Evolutionary conservation across 1,140 invertebrate species (phyloP).

Genomic region (Drosophila fuyamai): DNA sequence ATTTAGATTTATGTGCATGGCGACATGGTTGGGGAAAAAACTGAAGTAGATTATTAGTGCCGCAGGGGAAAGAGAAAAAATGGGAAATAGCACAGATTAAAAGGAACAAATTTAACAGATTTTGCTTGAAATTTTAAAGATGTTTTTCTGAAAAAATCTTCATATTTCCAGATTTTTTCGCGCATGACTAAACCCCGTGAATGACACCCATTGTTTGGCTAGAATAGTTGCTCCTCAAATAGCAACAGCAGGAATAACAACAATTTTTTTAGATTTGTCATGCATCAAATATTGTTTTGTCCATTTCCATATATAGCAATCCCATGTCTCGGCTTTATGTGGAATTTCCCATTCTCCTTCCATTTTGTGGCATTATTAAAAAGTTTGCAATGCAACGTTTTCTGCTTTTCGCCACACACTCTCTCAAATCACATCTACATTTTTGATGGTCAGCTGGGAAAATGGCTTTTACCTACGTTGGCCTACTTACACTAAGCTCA

Average conservation of each 20-base stretch:
- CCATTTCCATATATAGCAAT: constrained; percentile 45
- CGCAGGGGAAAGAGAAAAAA: background rate
- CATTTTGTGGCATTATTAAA: constrained; percentile 72
- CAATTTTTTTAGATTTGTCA: constrained; percentile 60
- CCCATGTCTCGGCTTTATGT: background rate
- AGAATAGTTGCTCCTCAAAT: constrained; percentile 20
- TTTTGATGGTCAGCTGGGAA: constrained; percentile 59
- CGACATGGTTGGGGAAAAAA: constrained; percentile 36
- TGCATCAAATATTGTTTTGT: constrained; percentile 63
- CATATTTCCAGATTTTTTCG: constrained; percentile 23
- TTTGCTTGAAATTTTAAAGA: background rate
- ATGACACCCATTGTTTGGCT: constrained; percentile 30
- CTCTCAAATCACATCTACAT: constrained; percentile 48
- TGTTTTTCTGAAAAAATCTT: constrained; percentile 11
- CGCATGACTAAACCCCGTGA: constrained; percentile 21
- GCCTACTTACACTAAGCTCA: constrained; percentile 22
- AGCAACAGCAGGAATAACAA: constrained; percentile 22
- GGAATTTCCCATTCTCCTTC: constrained; percentile 40
- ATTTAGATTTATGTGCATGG: constrained; percentile 62
- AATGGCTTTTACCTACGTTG: constrained; percentile 31
- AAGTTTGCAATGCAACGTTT: constrained; percentile 65
- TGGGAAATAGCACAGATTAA: constrained; percentile 4
- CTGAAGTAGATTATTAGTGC: constrained; percentile 27
- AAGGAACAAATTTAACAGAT: background rate
- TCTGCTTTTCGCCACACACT: constrained; percentile 5